Percentiles rank a stretch among this genome's conserved stretches.
These are phyloP conservation scores for Unio pictorum DNA, from an alignment of 2,888 invertebrate species.

Conservation along the genomic window DNA sequence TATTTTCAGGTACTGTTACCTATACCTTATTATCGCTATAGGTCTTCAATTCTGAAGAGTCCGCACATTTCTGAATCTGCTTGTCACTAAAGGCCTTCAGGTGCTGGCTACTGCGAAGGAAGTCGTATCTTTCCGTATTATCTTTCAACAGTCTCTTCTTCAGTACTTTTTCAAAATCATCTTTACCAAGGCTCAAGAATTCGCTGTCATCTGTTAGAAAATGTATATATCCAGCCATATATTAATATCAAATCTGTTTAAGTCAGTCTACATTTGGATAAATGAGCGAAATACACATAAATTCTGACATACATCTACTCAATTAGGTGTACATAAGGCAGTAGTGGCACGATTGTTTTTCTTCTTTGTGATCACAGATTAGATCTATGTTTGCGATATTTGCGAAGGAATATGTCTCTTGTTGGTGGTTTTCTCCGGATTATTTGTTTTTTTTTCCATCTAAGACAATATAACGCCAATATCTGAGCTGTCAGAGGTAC, in stretches of 20 bases:
- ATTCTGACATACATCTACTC: too few relatives aligned
- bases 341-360: too few relatives aligned
- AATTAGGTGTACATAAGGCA: too few relatives aligned
- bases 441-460: too few relatives aligned
- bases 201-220: conserved; percentile 33
- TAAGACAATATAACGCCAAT: too few relatives aligned
- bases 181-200: conserved; percentile 50
- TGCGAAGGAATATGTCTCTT: too few relatives aligned
- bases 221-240: not conserved
- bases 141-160: conserved; percentile 38
- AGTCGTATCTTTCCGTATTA: conserved; percentile 31
- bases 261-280: not conserved
- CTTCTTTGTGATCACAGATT: too few relatives aligned
- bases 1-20: conserved; percentile 16
- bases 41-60: conserved; percentile 37
- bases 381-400: too few relatives aligned
- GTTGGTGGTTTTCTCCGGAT: too few relatives aligned
- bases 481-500: too few relatives aligned
- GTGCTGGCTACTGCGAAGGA: conserved; percentile 31
- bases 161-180: conserved; percentile 52
- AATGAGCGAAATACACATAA: too few relatives aligned
- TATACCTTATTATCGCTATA: conserved; percentile 41
- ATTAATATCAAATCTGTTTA: not conserved
- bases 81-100: conserved; percentile 39
- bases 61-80: conserved; percentile 40